Evolutionary conservation across 1,140 invertebrate species (phyloP).

Genomic region (Pentalonia nigronervosa): DNA sequence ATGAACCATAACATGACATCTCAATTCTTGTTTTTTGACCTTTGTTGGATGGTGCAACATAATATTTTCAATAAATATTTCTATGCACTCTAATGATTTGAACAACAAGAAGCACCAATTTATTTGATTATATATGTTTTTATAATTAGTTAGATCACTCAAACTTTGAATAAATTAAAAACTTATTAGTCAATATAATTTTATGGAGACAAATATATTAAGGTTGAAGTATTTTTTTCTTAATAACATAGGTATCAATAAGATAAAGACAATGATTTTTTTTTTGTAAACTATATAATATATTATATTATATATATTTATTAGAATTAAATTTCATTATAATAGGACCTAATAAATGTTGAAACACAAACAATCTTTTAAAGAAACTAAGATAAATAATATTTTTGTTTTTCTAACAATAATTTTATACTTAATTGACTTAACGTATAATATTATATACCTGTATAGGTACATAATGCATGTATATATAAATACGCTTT

Average conservation of each 20-base stretch:
- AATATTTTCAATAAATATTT: neutral
- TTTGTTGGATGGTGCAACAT: neutral
- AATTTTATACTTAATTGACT: conserved; percentile 48
- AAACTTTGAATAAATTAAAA: neutral
- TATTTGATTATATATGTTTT: neutral
- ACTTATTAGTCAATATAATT: neutral
- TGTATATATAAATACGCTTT: neutral
- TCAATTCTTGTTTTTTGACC: neutral
- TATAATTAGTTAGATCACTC: neutral
- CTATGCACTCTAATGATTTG: neutral
- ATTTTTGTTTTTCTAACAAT: conserved; percentile 16
- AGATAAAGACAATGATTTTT: neutral
- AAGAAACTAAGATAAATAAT: conserved; percentile 26
- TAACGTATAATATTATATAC: conserved; percentile 42
- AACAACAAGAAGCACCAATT: neutral
- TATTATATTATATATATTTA: conserved; percentile 29
- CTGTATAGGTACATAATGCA: neutral
- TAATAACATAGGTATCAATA: neutral
- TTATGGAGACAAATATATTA: neutral
- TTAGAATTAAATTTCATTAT: conserved; percentile 47
- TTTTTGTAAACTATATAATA: conserved; percentile 33
- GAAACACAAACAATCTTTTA: conserved; percentile 16
- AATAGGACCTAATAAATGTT: conserved; percentile 41
- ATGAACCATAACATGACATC: neutral
- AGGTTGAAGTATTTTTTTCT: neutral